These are phyloP conservation scores for Nyctalus aviator DNA, from an alignment of 2,797 vertebrate genomes.

Conservation along the genomic window DNA sequence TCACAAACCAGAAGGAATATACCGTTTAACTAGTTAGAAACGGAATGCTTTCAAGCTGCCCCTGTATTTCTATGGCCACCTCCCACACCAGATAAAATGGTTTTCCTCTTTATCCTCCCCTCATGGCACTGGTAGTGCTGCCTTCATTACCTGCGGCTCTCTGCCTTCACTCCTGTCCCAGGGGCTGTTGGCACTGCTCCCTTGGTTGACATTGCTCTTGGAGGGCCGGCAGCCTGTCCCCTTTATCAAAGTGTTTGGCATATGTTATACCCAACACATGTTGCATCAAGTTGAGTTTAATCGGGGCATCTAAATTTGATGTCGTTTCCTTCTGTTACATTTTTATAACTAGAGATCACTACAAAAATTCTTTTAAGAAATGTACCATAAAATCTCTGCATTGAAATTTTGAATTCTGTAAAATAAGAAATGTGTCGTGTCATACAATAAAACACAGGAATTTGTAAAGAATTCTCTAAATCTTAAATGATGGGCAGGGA, in stretches of 20 bases:
- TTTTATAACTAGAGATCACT: slow-evolving; percentile 55
- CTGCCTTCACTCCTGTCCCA: not conserved
- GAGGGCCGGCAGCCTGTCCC: not conserved
- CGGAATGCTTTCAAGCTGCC: slow-evolving; percentile 10
- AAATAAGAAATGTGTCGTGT: slow-evolving; percentile 55
- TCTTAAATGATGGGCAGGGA: slow-evolving; percentile 51
- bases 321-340: slow-evolving; percentile 51
- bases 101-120: not conserved
- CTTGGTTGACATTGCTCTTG: not conserved
- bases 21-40: slow-evolving; percentile 41
- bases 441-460: slow-evolving; percentile 33
- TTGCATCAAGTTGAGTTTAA: slow-evolving; percentile 26
- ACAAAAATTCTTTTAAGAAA: slow-evolving; percentile 46
- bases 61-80: not conserved
- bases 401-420: slow-evolving; percentile 37
- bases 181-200: not conserved
- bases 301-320: slow-evolving; percentile 21
- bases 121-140: not conserved
- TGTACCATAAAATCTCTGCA: slow-evolving; percentile 48
- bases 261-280: not conserved
- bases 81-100: not conserved
- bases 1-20: slow-evolving; percentile 62
- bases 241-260: not conserved
- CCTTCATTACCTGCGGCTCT: not conserved
- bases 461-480: slow-evolving; percentile 58